Evolutionary conservation across 1,140 invertebrate genomes (phyloP).

Genomic region (Eurosta solidaginis): DNA sequence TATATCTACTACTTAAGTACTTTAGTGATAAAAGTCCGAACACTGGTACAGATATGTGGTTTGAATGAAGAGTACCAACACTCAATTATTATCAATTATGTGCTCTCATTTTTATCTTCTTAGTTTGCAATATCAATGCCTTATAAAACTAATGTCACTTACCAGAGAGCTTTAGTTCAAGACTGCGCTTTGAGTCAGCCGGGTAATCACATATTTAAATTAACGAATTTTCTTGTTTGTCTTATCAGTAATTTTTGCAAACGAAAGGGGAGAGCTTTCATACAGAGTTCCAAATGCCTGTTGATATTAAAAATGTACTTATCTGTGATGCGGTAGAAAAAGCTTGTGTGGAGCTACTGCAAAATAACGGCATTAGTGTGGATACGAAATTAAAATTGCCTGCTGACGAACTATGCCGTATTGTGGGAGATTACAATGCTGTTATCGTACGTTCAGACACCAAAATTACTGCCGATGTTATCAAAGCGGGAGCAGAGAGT

Average conservation of each 20-base stretch:
- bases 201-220: background rate
- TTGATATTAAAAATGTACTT: constrained; percentile 74
- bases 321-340: constrained; percentile 91
- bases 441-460: constrained; percentile 95
- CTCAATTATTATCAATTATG: no score
- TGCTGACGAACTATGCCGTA: background rate
- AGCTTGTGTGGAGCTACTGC: constrained; percentile 80
- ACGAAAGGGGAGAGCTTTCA: background rate
- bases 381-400: constrained; percentile 3
- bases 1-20: no score
- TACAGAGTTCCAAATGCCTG: constrained; percentile 46
- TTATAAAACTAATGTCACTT: background rate
- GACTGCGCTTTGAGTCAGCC: background rate
- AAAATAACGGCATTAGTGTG: constrained; percentile 77
- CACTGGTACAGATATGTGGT: no score
- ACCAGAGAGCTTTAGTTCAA: background rate
- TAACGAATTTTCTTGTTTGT: background rate
- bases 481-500: constrained; percentile 66
- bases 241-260: background rate
- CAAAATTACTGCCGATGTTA: constrained; percentile 91
- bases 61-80: no score
- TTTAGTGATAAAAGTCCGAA: no score
- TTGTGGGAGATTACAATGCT: constrained; percentile 81
- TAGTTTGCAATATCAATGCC: background rate
- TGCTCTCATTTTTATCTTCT: no score